Evolutionary conservation across 2,797 vertebrate species (phyloP).

Genomic region (Sebastiscus tertius): DNA sequence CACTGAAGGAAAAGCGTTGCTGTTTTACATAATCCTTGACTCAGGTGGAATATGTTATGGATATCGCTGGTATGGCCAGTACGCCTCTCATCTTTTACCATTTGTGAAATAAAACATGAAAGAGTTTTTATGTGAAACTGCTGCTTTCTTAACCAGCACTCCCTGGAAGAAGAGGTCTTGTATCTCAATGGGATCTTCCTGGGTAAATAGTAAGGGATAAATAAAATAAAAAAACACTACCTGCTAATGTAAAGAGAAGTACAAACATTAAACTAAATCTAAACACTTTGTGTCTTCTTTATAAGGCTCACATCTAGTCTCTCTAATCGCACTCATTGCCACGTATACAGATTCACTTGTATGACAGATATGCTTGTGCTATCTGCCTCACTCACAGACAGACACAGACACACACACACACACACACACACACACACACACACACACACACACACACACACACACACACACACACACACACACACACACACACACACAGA

Average conservation of each 20-base stretch:
- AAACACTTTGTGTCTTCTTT: background rate
- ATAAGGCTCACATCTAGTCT: background rate
- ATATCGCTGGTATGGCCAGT: background rate
- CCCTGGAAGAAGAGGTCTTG: too few relatives aligned
- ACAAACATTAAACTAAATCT: background rate
- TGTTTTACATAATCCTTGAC: background rate
- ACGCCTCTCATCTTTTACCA: background rate
- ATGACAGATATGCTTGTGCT: background rate
- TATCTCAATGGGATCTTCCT: too few relatives aligned
- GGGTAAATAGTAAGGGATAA: too few relatives aligned
- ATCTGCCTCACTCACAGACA: too few relatives aligned
- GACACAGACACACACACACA: too few relatives aligned
- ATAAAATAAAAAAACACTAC: background rate
- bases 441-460: too few relatives aligned
- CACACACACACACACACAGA: background rate
- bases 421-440: too few relatives aligned
- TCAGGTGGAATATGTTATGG: background rate
- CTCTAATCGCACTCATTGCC: constrained; percentile 1
- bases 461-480: too few relatives aligned
- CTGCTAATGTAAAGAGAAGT: background rate
- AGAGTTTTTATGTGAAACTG: background rate
- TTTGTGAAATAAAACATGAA: background rate
- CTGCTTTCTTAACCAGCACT: background rate
- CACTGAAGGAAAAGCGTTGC: too few relatives aligned
- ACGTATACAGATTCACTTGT: constrained; percentile 25